A percentile compares a stretch with the other conserved stretches of the same genome.
Conservation (phyloP, 2,888 invertebrate genomes). For the Dexiosoma caninum region DNA sequence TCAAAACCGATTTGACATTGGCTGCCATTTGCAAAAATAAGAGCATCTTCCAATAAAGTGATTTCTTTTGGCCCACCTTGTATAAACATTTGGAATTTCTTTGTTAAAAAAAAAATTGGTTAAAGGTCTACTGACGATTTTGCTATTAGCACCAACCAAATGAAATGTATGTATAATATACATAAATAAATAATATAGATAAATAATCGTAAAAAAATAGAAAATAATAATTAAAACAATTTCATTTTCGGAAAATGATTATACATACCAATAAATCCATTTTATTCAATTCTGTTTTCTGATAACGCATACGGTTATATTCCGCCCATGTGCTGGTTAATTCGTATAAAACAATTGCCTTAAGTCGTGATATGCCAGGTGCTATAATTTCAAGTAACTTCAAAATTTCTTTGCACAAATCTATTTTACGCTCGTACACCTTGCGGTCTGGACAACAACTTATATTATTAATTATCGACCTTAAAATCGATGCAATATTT, state of each 20-base stretch:
- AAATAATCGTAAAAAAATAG: no score
- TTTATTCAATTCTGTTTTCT: slow-evolving; percentile 68
- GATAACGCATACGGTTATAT: slow-evolving; percentile 75
- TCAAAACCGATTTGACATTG: no score
- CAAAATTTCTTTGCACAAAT: slow-evolving; percentile 83
- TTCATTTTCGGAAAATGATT: background rate
- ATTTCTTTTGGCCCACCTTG: no score
- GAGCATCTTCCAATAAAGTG: no score
- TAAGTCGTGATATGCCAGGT: slow-evolving; percentile 78
- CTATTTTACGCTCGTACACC: slow-evolving; percentile 82
- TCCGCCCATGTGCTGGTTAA: slow-evolving; percentile 84
- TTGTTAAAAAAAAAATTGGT: no score
- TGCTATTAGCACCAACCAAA: no score
- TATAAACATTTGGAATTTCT: no score
- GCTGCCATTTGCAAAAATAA: no score
- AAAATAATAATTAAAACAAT: background rate
- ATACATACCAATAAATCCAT: slow-evolving; percentile 70
- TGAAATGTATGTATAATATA: no score
- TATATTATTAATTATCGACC: slow-evolving; percentile 79
- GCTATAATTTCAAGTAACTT: slow-evolving; percentile 82
- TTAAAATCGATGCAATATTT: slow-evolving; percentile 81
- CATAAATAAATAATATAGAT: no score
- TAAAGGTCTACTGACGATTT: no score
- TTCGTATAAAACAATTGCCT: slow-evolving; percentile 87
- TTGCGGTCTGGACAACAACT: slow-evolving; percentile 79